Evolutionary conservation across 2,113 vertebrate genomes (phyloP).

Genomic region (Menidia beryllina): DNA sequence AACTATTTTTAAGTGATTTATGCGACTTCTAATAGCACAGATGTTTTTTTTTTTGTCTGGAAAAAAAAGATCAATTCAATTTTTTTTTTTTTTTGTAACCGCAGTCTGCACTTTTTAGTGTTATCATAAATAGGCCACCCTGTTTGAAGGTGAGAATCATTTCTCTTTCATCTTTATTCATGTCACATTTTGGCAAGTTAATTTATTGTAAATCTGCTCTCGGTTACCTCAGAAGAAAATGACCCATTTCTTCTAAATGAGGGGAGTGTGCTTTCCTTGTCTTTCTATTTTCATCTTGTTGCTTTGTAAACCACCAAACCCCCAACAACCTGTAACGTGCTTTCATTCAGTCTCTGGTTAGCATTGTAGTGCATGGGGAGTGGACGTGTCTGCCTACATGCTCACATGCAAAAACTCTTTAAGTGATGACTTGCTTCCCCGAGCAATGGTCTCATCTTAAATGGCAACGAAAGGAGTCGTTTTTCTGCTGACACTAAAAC

Average conservation of each 20-base stretch:
- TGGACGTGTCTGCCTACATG: slow-evolving; percentile 14
- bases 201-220: slow-evolving; percentile 53
- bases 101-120: not conserved
- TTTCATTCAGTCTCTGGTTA: slow-evolving; percentile 44
- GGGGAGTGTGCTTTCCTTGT: slow-evolving; percentile 16
- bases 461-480: slow-evolving; percentile 2
- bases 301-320: slow-evolving; percentile 32
- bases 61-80: no score
- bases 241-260: slow-evolving; percentile 68
- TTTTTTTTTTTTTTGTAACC: no score
- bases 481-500: slow-evolving; percentile 46
- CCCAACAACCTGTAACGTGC: slow-evolving; percentile 31
- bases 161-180: not conserved
- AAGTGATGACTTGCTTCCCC: slow-evolving; percentile 62
- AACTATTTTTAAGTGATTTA: no score
- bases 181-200: slow-evolving; percentile 2
- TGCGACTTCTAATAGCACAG: no score
- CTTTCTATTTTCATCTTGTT: slow-evolving; percentile 37
- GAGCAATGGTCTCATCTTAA: not conserved
- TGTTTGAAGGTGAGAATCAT: not conserved
- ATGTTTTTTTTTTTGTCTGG: no score
- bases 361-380: not conserved
- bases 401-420: not conserved
- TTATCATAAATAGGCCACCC: not conserved
- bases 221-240: slow-evolving; percentile 23